Conservation (phyloP, 2,888 invertebrate genomes). For the Abrostola tripartita region DNA sequence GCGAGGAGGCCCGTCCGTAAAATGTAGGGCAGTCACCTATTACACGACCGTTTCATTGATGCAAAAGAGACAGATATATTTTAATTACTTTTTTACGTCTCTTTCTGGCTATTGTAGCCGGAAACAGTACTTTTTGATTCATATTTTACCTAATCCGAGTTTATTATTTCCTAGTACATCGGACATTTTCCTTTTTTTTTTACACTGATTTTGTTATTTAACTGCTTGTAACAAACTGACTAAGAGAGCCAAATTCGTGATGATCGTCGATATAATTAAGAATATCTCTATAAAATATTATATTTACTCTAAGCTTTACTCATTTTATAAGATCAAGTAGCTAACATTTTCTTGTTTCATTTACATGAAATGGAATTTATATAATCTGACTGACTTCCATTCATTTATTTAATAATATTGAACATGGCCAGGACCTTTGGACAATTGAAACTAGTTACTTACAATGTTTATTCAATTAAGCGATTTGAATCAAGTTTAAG, state of each 20-base stretch:
- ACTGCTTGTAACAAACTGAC: constrained; percentile 3
- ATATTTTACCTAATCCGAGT: constrained; percentile 47
- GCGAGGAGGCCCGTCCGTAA: constrained; percentile 57
- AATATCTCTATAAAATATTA: too few species aligned
- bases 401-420: neutral
- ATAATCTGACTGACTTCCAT: neutral
- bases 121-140: constrained; percentile 23
- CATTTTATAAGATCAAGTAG: too few species aligned
- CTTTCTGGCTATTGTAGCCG: constrained; percentile 33
- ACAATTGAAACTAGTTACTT: constrained; percentile 6
- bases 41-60: constrained; percentile 59
- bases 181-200: constrained; percentile 44
- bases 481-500: constrained; percentile 37
- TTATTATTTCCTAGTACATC: constrained; percentile 51
- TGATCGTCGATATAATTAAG: too few species aligned
- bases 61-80: constrained; percentile 56
- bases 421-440: neutral
- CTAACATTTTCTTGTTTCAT: neutral
- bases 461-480: constrained; percentile 31
- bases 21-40: constrained; percentile 60
- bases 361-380: neutral
- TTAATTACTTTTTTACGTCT: constrained; percentile 43
- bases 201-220: constrained; percentile 7
- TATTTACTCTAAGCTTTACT: too few species aligned
- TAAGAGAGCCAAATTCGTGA: too few species aligned